Evolutionary conservation across 2,888 invertebrate species (phyloP).

Genomic region (Lasioglossum figueresi): DNA sequence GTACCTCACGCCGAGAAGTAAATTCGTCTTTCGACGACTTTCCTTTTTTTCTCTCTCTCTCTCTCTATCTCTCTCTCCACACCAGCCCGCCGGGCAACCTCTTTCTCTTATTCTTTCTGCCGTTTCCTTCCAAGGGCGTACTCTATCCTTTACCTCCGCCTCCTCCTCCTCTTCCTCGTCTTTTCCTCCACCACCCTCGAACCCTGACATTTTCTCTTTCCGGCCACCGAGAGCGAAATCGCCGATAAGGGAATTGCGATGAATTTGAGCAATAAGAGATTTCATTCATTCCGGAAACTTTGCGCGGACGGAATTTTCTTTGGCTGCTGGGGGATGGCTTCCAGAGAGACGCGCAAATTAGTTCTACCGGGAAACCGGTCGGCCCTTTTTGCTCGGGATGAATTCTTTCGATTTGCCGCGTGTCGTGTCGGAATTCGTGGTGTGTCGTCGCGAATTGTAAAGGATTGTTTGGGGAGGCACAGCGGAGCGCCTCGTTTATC

Average conservation of each 20-base stretch:
- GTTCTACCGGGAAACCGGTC: constrained; percentile 16
- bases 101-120: no score
- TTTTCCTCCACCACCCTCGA: no score
- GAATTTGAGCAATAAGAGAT: constrained; percentile 51
- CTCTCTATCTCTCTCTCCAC: no score
- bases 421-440: neutral
- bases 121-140: neutral
- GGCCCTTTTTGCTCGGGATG: neutral
- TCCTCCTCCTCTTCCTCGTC: neutral
- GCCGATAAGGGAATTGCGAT: constrained; percentile 58
- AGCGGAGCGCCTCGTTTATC: no score
- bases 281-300: constrained; percentile 35
- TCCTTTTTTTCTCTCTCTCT: neutral
- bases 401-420: constrained; percentile 2
- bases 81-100: neutral
- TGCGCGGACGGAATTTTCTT: constrained; percentile 24
- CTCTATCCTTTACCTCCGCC: neutral
- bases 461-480: neutral
- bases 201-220: constrained; percentile 2
- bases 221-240: constrained; percentile 42
- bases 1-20: constrained; percentile 60
- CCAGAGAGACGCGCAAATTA: constrained; percentile 17
- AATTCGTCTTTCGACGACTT: constrained; percentile 48
- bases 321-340: constrained; percentile 10
- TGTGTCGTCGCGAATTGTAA: neutral